Evolutionary conservation across 2,797 vertebrate genomes (phyloP), one percentile per base, ranked within the genome.

Genomic region (Anguilla obscura): DNA sequence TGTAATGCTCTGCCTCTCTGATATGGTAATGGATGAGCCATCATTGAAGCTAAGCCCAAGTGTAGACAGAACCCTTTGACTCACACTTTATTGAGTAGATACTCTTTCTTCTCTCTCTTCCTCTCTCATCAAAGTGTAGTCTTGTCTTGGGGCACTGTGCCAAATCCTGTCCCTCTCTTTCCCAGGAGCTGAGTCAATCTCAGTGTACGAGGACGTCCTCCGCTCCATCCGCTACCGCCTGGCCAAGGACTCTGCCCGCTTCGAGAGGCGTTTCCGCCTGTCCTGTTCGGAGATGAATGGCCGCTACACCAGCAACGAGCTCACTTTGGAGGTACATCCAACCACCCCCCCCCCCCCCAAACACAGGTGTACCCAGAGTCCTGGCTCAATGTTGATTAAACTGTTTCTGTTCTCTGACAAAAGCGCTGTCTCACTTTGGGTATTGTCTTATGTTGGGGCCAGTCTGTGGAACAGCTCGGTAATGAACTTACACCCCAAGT

Each of bases 221-320:
- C 98, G 96, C 63, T 98, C 98, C 27, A 95, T 98, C 79, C 97
- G 94, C 0, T 99, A 99, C 87, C 96, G 96, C 54, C 96, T 98
- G 89, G 96, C 94, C 80, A 97, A 92, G 0, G 97, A 97, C 3
- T 97, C 98, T 0, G 97, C 97, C 40, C 97, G 99, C 87, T 99
- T 98, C 0, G 97, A 99, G 90, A 96, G 99, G 90, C 97, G 98
- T 85, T 99, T 99, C 93, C 97, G 98, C 56, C 96, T 99, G 86
- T 99, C 98, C 90, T 99, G 99, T 95, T 99, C 98, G 0, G 99
- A 99, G 95, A 99, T 99, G 98, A 99, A 99, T 0, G 98, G 98
- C 60, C 97, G 98, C 88, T 99, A 99, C 94, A 98, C 98, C 89
- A 99, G 98, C 95, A 99, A 99, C 0, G 98, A 99, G 90, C 96